Evolutionary conservation across 1,140 invertebrate species (phyloP), one percentile per base, ranked within the genome.

Genomic region (Schlechtendalia chinensis): DNA sequence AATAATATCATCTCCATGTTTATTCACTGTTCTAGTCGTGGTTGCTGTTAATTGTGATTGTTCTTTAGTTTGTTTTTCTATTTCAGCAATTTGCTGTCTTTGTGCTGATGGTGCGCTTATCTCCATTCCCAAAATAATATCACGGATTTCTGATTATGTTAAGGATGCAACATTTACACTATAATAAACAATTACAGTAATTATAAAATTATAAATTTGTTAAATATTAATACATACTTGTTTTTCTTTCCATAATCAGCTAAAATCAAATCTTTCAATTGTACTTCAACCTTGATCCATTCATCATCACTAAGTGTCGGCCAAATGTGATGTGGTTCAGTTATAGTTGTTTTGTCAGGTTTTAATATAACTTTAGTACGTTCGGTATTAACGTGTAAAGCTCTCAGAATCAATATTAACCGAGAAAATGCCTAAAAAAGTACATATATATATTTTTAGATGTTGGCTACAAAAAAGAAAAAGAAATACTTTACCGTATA

Each of bases 291-390:
- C 86, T 98, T 98, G 83, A 99, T 98, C 98, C 98, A 99, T 87
- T 99, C 97, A 84, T 99, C 97, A 84, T 99, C 97, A 5, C 92
- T 91, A 0, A 99, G 87, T 0, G 96, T 96, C 0, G 98, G 98
- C 98, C 98, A 99, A 86, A 99, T 99, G 86, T 99, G 98, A 90
- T 99, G n/a, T n/a, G n/a, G n/a, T n/a, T n/a, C n/a, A n/a, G n/a
- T n/a, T n/a, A n/a, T n/a, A n/a, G n/a, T 99, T 0, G 97, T 99
- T 86, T 98, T 98, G 85, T 99, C 98, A 0, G 98, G 98, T 85
- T 99, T 99, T 27, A 99, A 87, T 24, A 99, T 93, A 12, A 84
- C 96, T 87, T 99, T 99, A 0, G 98, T 99, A 65, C 98, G 89
- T 86, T 99, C 98, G 50, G 98, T 99, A 85, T 99, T 99, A 0